Base-by-base conservation (phyloP, 2,797 vertebrate species). In the Coregonus sp. region DNA sequence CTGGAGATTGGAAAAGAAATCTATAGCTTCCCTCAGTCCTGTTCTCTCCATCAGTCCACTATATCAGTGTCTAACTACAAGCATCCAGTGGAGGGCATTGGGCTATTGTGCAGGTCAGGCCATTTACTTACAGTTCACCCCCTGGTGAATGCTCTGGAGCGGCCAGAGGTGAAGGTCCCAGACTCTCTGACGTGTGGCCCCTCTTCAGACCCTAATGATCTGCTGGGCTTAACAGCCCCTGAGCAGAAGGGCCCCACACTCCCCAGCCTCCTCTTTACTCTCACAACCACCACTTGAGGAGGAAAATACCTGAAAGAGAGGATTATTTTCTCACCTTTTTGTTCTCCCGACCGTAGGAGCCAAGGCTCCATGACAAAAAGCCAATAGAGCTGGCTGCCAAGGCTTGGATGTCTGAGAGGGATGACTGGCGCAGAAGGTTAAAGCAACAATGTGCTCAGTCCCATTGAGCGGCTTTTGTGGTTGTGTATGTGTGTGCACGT, bases 361-460 rank as follows among this genome's bases (percentile, higher is more conserved):
- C 87, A 85, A 86, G 85, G 87, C 89, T 90, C 83, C 76, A 75
- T 91, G 92, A 85, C 82, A 80, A 80, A 94, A 90, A 93, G 90
- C 89, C 90, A 93, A 93, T 91, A 90, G 90, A 91, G 89, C 88
- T 90, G 87, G 89, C 91, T 92, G 91, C 91, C 89, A 90, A 88
- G 90, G 86, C 90, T 90, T 75, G 81, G 91, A 89, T 91, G 87
- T 89, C 86, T 89, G 88, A 92, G 92, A 93, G 91, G 93, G 90
- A 93, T 94, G 93, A 93, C 90, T 90, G 91, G 91, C 88, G 82
- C 89, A 90, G 88, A 86, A 94, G 94, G 93, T 94, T 94, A 94
- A 93, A 90, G 91, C 90, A 92, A 94, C 92, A 93, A 92, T 94
- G 91, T 93, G 91, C 90, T 90, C 87, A 88, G 88, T 77, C 81